Conservation (phyloP, 1,140 invertebrate species). For the Drosophila pandora region DNA sequence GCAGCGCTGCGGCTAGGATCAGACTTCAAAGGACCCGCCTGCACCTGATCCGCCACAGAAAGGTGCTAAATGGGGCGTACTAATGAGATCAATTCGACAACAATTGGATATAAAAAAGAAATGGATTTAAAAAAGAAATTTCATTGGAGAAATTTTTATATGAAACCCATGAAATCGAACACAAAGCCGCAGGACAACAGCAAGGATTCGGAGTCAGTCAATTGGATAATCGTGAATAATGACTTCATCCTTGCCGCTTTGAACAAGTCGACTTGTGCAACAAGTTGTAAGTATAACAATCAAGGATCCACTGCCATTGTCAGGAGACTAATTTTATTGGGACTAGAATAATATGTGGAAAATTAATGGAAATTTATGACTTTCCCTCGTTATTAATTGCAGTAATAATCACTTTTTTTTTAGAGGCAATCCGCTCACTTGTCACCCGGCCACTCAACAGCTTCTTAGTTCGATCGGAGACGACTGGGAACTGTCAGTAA, state of each 20-base stretch:
- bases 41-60: constrained; percentile 65
- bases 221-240: constrained; percentile 58
- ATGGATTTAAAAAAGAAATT: too few species aligned
- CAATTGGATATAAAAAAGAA: constrained; percentile 12
- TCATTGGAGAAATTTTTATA: neutral
- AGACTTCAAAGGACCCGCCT: constrained; percentile 45
- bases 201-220: constrained; percentile 18
- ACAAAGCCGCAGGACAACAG: constrained; percentile 22
- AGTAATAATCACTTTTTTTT: neutral
- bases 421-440: constrained; percentile 53
- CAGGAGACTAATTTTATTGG: neutral
- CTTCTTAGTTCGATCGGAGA: constrained; percentile 17
- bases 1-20: constrained; percentile 8
- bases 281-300: constrained; percentile 15
- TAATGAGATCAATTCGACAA: constrained; percentile 74
- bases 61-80: constrained; percentile 83
- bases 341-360: constrained; percentile 1
- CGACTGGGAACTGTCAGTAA: constrained; percentile 54
- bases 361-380: constrained; percentile 6
- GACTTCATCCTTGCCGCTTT: constrained; percentile 32
- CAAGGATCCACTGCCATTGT: neutral
- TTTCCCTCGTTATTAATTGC: constrained; percentile 10
- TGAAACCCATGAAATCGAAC: constrained; percentile 32
- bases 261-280: constrained; percentile 17
- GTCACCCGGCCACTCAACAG: constrained; percentile 58